Base-by-base conservation (phyloP, 23 tunicate genomes). In the Oikopleura dioica region DNA sequence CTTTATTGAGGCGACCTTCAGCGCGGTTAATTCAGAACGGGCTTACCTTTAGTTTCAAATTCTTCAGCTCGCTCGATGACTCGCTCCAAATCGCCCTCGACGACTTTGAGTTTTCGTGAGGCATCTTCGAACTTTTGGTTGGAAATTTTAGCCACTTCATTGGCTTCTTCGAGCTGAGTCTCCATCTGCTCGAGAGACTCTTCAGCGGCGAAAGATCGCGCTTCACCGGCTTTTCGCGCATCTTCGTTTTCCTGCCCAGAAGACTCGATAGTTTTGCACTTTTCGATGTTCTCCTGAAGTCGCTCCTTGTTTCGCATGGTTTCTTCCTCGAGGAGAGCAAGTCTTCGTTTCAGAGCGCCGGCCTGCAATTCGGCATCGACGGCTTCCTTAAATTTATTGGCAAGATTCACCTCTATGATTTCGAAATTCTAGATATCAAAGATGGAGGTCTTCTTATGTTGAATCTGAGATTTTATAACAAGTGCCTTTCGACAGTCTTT, bases 351-450 rank as follows among this genome's bases (percentile, higher is more conserved):
- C 26, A 59, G 80, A 9, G 80, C 80, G 38, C 63, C 63, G 77
- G 63, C 80, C 35, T 78, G 76, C 24, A 78, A 35, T 63, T 78
- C 80, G 33, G 37, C 59, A 75, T 78, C 59, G 23, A 23, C 36
- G 21, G 32, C 32, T 24, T 0, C 23, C 0, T 29, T 29, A 24
- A 29, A 9, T 12, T 26, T n/a, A 26, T 9, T 26, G 9, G 30
- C 12, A 34, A 35, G 1, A 35, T 37, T 89, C 82, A 59, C 84
- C 96, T 37, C 82, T 85, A 16, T n/a, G n/a, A n/a, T n/a, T n/a
- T n/a, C n/a, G n/a, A n/a, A n/a, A n/a, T n/a, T n/a, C n/a, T n/a
- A n/a, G n/a, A n/a, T n/a, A n/a, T n/a, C n/a, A n/a, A n/a, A n/a
- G n/a, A n/a, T n/a, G n/a, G n/a, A n/a, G n/a, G n/a, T n/a, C n/a